A percentile compares a stretch with the other conserved stretches of the same genome.
These are phyloP conservation scores for Bathynomus jamesi DNA, from an alignment of 1,140 invertebrate genomes.

Conservation along the genomic window DNA sequence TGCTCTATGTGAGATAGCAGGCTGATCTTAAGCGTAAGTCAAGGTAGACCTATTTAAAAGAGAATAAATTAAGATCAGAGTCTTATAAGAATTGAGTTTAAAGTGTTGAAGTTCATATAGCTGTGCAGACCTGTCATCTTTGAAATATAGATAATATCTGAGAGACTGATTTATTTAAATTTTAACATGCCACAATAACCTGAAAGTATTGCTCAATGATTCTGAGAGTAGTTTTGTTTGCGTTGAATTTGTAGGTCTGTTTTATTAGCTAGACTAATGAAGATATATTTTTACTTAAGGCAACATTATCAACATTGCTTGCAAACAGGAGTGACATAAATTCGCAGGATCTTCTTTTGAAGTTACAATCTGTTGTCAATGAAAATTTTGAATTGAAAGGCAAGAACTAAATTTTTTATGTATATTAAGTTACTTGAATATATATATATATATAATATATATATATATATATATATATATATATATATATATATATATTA, in stretches of 20 bases:
- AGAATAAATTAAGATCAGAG: too few species aligned
- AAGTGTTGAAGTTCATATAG: too few species aligned
- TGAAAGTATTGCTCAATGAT: too few species aligned
- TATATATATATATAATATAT: background rate
- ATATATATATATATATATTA: background rate
- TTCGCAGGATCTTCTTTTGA: background rate
- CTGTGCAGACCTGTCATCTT: background rate
- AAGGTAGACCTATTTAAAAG: too few species aligned
- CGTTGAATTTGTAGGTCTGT: background rate
- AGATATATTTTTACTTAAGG: background rate
- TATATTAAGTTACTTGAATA: background rate
- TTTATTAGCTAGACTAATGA: background rate
- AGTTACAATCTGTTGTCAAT: background rate
- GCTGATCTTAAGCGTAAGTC: too few species aligned
- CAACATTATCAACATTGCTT: background rate
- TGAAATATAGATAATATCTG: background rate
- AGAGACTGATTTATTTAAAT: background rate
- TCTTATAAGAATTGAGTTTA: too few species aligned
- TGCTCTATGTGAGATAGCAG: too few species aligned
- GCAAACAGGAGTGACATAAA: background rate
- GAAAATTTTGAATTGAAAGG: background rate
- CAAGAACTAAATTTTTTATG: background rate
- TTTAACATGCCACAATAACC: too few species aligned
- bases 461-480: background rate
- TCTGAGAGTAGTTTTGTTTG: too few species aligned